Evolutionary conservation across 2,113 vertebrate genomes (phyloP).

Genomic region (Phyllostomus discolor): DNA sequence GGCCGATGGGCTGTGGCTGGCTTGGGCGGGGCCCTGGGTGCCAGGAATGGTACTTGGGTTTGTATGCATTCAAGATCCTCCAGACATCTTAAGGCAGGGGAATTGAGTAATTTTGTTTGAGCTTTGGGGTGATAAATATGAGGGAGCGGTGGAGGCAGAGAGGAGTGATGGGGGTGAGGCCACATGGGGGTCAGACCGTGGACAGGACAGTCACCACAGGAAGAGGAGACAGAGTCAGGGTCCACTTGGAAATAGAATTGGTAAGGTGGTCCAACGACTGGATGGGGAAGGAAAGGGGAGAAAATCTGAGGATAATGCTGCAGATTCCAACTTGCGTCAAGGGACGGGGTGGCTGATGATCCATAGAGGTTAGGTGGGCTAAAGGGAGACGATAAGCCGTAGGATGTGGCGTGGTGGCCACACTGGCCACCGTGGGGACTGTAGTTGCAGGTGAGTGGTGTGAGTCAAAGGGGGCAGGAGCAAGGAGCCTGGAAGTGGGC

Average conservation of each 20-base stretch:
- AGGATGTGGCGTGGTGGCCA: accelerated
- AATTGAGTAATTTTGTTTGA: background rate
- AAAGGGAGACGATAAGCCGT: background rate
- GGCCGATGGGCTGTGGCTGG: background rate
- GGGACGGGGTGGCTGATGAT: background rate
- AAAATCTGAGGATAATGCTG: no score
- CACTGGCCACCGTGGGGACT: background rate
- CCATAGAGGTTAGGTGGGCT: background rate
- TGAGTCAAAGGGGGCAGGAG: background rate
- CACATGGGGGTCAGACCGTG: background rate
- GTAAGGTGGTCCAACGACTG: background rate
- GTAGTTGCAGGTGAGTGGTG: background rate
- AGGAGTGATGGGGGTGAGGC: background rate
- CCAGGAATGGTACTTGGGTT: background rate
- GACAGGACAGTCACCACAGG: background rate
- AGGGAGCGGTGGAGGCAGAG: background rate
- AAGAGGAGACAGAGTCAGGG: background rate
- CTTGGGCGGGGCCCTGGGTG: background rate
- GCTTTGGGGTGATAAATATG: background rate
- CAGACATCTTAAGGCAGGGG: background rate
- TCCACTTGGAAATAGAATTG: accelerated
- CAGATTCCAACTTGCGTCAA: background rate
- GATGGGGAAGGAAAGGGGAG: background rate
- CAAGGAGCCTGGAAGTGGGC: background rate
- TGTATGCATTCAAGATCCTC: background rate